Percentiles rank a stretch among this genome's conserved stretches.
Conservation (phyloP, 1,140 invertebrate species). For the Arctopsyche grandis region DNA sequence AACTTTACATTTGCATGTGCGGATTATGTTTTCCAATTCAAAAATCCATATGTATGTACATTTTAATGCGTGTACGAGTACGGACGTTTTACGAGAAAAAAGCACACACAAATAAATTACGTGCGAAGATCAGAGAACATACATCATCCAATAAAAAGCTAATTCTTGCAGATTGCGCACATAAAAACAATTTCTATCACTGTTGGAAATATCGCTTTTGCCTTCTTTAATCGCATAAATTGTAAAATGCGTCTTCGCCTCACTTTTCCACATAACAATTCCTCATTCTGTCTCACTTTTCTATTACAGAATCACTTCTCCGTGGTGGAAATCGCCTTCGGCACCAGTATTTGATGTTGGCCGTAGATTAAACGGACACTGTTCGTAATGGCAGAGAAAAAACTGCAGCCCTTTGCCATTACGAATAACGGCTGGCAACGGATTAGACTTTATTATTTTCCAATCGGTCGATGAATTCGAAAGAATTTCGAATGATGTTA, state of each 20-base stretch:
- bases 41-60: no score
- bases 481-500: no score
- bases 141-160: constrained; percentile 10
- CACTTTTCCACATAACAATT: background rate
- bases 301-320: background rate
- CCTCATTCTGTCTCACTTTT: background rate
- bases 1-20: no score
- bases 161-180: background rate
- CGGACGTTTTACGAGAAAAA: no score
- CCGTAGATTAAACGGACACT: background rate
- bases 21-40: no score
- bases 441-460: no score
- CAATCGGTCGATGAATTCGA: no score
- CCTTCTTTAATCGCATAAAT: background rate
- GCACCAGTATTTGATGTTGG: constrained; percentile 2
- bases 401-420: no score
- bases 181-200: constrained; percentile 3
- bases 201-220: background rate
- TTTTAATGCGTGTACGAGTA: no score
- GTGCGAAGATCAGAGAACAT: no score
- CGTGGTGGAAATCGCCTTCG: background rate
- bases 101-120: no score
- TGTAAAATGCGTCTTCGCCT: background rate
- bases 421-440: no score
- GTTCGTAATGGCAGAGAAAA: background rate